Conservation (phyloP, 2,888 invertebrate species). For the Ceramica pisi region DNA sequence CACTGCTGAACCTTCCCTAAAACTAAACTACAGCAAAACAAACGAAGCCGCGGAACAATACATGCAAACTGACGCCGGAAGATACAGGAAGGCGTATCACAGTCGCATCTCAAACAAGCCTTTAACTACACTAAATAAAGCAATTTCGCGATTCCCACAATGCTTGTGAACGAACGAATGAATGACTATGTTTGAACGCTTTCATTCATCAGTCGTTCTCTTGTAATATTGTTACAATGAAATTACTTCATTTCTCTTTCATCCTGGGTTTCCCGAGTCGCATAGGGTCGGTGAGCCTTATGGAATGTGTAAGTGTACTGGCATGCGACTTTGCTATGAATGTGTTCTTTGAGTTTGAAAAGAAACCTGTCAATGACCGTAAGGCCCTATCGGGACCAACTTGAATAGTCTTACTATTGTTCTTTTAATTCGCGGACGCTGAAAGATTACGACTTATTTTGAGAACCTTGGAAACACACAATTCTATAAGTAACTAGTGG, state of each 20-base stretch:
- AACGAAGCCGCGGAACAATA: slow-evolving; percentile 4
- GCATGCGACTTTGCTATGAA: slow-evolving; percentile 8
- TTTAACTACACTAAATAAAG: slow-evolving; percentile 45
- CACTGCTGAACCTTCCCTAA: not conserved
- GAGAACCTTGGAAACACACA: not conserved
- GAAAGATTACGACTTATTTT: not conserved
- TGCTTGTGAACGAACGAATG: slow-evolving; percentile 41
- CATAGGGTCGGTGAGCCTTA: slow-evolving; percentile 34
- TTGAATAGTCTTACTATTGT: no score
- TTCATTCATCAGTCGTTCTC: slow-evolving; percentile 46
- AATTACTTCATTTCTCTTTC: slow-evolving; percentile 48
- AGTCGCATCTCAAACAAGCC: slow-evolving; percentile 35
- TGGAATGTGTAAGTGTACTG: slow-evolving; percentile 32
- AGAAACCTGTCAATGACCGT: no score
- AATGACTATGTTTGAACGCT: slow-evolving; percentile 35
- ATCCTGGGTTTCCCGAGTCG: slow-evolving; percentile 12
- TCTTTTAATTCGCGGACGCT: no score
- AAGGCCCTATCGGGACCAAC: no score
- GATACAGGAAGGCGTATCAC: not conserved
- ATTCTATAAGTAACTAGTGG: no score
- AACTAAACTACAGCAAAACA: slow-evolving; percentile 1
- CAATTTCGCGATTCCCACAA: slow-evolving; percentile 53
- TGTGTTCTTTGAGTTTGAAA: not conserved
- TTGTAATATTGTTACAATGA: slow-evolving; percentile 31
- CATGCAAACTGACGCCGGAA: slow-evolving; percentile 39